These are phyloP conservation scores for Malurus splendens DNA, from an alignment of 2,797 vertebrate genomes.

Conservation along the genomic window DNA sequence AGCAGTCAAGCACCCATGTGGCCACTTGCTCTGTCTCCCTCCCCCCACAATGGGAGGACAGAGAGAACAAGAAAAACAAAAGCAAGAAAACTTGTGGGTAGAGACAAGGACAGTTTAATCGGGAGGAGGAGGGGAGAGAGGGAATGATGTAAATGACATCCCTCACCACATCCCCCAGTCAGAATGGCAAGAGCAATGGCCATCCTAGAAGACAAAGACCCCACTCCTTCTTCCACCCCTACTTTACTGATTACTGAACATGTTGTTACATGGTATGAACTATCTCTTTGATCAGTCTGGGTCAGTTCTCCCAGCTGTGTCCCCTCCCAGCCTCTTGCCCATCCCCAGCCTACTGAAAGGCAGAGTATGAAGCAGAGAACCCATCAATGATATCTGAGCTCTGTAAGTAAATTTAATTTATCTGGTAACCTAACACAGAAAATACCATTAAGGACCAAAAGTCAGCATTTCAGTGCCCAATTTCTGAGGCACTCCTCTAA, in stretches of 20 bases:
- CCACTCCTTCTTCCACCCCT: background rate
- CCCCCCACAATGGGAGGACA: background rate
- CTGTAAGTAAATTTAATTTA: background rate
- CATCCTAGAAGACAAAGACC: background rate
- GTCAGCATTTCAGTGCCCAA: background rate
- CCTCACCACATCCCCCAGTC: background rate
- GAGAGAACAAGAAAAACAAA: background rate
- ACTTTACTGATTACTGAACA: background rate
- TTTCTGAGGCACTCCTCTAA: background rate
- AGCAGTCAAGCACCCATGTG: background rate
- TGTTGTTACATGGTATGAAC: rapidly evolving
- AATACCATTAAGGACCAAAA: background rate
- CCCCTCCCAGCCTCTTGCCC: background rate
- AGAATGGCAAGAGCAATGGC: background rate
- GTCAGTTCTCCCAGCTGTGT: background rate
- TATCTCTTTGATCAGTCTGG: background rate
- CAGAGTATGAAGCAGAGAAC: background rate
- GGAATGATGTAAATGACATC: background rate
- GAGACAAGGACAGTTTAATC: background rate
- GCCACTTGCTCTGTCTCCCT: background rate
- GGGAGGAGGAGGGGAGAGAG: rapidly evolving
- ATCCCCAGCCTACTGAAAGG: background rate
- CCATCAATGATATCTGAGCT: background rate
- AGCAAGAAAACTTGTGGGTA: background rate
- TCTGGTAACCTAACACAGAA: background rate